Base-by-base conservation (phyloP, 2,888 invertebrate species). In the Liopterus haemorrhoidalis region DNA sequence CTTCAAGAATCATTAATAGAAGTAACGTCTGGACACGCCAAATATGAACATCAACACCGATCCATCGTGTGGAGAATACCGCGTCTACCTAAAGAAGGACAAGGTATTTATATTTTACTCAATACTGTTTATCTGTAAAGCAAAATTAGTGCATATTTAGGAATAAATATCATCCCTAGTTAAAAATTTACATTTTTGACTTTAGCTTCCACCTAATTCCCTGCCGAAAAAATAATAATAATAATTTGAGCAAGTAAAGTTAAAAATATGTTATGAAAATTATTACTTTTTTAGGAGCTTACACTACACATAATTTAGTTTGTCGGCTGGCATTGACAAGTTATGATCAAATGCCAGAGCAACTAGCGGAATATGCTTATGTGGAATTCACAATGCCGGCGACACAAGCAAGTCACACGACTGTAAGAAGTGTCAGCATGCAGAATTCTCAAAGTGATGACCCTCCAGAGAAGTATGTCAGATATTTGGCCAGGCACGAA, bases 361-460 rank as follows among this genome's bases (percentile, higher is more conserved):
- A 87, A 67, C 77, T 96, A 65, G 85, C 93, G 49, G 85, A 85
- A 55, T 84, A 80, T 68, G 89, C 90, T 57, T 81, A 80, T 65
- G 94, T 97, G 21, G 95, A 97, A 70, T 99, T 96, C 70, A 96
- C 94, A 35, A 99, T 99, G 97, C 97, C 99, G 22, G 87, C 92
- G 54, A 93, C 94, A 24, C 94, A 94, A 65, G 85, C 82, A 39
- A 92, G 92, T 48, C 96, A 97, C 69, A 92, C 93, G 41, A 96
- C 95, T 24, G 89, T 95, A 55, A 79, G 99, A 56, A 96, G 95
- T 55, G 92, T 92, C 33, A 89, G 90, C 62, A 81, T 93, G 57
- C 85, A 85, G 67, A 80, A 85, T 63, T 87, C 86, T 54, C 88
- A 88, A 60, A 78, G 81, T 62, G 87, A 84, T 59, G 83, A 86